Evolutionary conservation across 2,797 vertebrate genomes (phyloP).

Genomic region (Alauda arvensis): DNA sequence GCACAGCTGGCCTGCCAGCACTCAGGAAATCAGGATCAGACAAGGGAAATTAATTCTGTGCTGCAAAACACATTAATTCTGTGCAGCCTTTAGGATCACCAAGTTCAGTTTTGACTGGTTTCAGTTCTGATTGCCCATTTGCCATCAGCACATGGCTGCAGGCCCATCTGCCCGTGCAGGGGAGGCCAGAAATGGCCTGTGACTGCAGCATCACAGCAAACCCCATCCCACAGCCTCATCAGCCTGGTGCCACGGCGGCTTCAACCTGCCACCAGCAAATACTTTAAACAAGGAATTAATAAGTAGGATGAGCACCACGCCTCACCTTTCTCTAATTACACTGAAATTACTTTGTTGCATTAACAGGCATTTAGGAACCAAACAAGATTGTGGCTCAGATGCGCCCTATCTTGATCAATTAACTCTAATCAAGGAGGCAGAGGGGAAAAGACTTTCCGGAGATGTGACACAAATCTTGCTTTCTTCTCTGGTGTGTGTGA

Average conservation of each 20-base stretch:
- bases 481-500: background rate
- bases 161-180: rapidly evolving
- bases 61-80: background rate
- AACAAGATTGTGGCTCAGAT: background rate
- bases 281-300: background rate
- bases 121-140: rapidly evolving
- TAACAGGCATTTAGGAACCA: background rate
- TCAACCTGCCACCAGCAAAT: rapidly evolving
- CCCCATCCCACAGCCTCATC: background rate
- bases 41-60: background rate
- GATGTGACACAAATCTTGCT: background rate
- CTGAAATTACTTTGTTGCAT: background rate
- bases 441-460: background rate
- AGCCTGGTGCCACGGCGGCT: rapidly evolving
- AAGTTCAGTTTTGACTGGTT: background rate
- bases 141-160: rapidly evolving
- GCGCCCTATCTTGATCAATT: background rate
- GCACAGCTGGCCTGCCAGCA: background rate
- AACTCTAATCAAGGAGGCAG: background rate
- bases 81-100: background rate
- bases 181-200: rapidly evolving
- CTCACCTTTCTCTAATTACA: background rate
- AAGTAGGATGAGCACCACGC: background rate
- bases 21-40: background rate
- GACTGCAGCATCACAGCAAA: rapidly evolving